Conservation (phyloP, 2,888 invertebrate species). For the Marasmarcha lunaedactyla region DNA sequence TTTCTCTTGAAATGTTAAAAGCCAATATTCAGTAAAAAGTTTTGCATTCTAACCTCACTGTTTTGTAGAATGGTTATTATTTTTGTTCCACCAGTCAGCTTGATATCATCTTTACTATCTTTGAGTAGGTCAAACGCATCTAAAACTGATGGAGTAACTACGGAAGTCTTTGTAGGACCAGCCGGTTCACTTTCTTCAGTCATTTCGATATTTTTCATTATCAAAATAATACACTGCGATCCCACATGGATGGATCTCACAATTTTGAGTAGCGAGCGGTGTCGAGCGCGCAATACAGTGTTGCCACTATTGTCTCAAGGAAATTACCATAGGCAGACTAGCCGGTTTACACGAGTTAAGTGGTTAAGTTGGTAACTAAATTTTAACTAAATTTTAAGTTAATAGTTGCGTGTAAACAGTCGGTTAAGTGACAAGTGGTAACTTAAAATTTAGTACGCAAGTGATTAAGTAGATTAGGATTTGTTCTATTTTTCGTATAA, state of each 20-base stretch:
- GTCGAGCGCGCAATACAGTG: too few relatives aligned
- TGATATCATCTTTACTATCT: slow-evolving; percentile 40
- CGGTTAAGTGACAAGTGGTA: too few relatives aligned
- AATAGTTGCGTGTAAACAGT: too few relatives aligned
- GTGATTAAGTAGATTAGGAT: too few relatives aligned
- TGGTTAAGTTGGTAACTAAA: too few relatives aligned
- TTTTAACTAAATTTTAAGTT: too few relatives aligned
- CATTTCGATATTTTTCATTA: slow-evolving; percentile 27
- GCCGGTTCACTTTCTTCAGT: slow-evolving; percentile 29
- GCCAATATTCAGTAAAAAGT: slow-evolving; percentile 2
- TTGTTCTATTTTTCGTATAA: too few relatives aligned
- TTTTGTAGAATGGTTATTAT: slow-evolving; percentile 45
- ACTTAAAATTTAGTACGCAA: too few relatives aligned
- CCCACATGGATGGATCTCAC: slow-evolving; percentile 33
- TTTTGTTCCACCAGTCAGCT: slow-evolving; percentile 48
- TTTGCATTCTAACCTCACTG: slow-evolving; percentile 42
- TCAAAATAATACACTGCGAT: slow-evolving; percentile 6
- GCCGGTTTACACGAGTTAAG: too few relatives aligned
- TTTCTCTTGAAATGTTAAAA: background rate
- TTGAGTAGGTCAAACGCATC: slow-evolving; percentile 54
- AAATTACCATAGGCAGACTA: too few relatives aligned
- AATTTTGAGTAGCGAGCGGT: slow-evolving; percentile 5
- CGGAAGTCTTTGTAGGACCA: slow-evolving; percentile 23
- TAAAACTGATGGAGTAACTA: slow-evolving; percentile 43
- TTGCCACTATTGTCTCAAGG: too few relatives aligned